A percentile compares a stretch with the other conserved stretches of the same genome.
Conservation (phyloP, 2,888 invertebrate species). For the Dicyrtoma fusca region DNA sequence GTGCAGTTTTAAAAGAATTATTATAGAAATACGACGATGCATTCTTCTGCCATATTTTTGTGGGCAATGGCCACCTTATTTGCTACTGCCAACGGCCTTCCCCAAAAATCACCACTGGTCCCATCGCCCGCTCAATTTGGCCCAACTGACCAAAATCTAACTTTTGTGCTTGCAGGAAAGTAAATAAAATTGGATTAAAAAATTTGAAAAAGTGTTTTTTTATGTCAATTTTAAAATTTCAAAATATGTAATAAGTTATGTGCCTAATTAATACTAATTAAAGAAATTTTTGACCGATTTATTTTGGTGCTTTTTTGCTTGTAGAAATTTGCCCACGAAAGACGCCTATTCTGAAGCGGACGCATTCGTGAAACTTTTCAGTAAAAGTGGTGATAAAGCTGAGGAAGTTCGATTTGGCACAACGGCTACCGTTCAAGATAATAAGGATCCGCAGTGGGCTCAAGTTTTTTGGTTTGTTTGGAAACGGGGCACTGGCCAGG, state of each 20-base stretch:
- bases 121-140: too few species aligned
- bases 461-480: conserved; percentile 50
- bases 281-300: conserved; percentile 10
- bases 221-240: background rate
- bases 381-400: conserved; percentile 23
- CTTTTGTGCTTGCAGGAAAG: conserved; percentile 48
- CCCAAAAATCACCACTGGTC: too few species aligned
- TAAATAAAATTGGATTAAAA: conserved; percentile 26
- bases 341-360: conserved; percentile 47
- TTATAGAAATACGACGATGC: too few species aligned
- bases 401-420: conserved; percentile 43
- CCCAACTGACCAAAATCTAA: too few species aligned
- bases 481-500: conserved; percentile 45
- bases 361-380: conserved; percentile 46
- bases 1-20: too few species aligned
- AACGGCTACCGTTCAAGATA: conserved; percentile 45
- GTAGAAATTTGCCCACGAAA: conserved; percentile 27
- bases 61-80: too few species aligned
- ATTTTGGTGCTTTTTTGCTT: background rate
- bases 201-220: background rate
- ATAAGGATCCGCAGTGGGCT: conserved; percentile 49
- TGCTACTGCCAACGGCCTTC: too few species aligned
- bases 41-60: too few species aligned
- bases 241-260: too few species aligned
- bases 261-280: background rate